Evolutionary conservation across 1,140 invertebrate genomes (phyloP).

Genomic region (Drosophila azteca): DNA sequence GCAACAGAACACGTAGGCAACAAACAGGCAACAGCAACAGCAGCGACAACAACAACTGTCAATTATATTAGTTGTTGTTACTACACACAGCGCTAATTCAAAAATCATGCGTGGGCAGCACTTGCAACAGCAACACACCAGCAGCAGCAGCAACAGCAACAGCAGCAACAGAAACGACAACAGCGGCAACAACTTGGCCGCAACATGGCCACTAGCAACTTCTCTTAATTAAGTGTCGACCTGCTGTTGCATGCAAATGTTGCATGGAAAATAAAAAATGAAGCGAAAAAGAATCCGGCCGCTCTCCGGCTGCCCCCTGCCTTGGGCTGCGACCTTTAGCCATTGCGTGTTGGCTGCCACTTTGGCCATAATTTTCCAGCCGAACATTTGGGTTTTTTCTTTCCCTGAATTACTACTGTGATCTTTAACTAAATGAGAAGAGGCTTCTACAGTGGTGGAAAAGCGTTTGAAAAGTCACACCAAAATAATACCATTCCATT

Average conservation of each 20-base stretch:
- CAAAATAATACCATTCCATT: background rate
- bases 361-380: conserved; percentile 53
- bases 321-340: conserved; percentile 60
- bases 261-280: conserved; percentile 9
- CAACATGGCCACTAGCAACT: conserved; percentile 71
- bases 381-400: conserved; percentile 36
- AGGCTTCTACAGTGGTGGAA: conserved; percentile 3
- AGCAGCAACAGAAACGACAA: conserved; percentile 12
- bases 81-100: conserved; percentile 79
- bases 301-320: conserved; percentile 4
- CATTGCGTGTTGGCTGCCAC: conserved; percentile 69
- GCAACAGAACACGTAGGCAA: conserved; percentile 77
- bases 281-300: conserved; percentile 15
- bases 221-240: conserved; percentile 81
- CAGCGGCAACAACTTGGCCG: conserved; percentile 44
- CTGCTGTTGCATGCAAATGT: conserved; percentile 61
- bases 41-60: conserved; percentile 70
- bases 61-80: conserved; percentile 81
- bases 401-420: conserved; percentile 5
- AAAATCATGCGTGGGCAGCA: conserved; percentile 80
- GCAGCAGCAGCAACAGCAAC: conserved; percentile 30
- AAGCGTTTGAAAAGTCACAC: conserved; percentile 7
- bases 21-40: conserved; percentile 28
- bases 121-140: conserved; percentile 35
- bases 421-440: conserved; percentile 44